Evolutionary conservation across 1,140 invertebrate species (phyloP), one percentile per base, ranked within the genome.

Genomic region (Carcinoscorpius rotundicauda): DNA sequence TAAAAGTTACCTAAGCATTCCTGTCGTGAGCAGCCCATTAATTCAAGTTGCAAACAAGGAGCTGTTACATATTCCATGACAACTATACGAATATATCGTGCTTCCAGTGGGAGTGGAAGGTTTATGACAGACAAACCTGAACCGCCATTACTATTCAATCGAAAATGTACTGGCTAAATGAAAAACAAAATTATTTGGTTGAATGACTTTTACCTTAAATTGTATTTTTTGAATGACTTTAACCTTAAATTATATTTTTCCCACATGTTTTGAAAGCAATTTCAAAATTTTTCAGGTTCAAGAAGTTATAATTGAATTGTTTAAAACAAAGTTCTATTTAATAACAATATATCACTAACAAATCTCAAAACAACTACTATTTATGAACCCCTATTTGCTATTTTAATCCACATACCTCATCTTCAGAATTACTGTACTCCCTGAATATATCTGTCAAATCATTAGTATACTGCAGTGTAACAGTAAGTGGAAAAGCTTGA

Each of bases 401-500:
- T 29, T 29, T 29, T 29, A 29, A 29, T 29, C 29, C 49, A 53
- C 59, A 65, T 51, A 69, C 68, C 58, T 63, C 56, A 5, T 90
- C 90, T 75, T 93, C 89, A 5, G 89, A 87, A 76, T 94, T 93
- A n/a, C 87, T 86, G 70, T 95, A 95, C 71, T 95, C 90, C 76
- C 86, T 89, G 75, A 93, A 93, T 0, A 87, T 78, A 74, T 95
- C 93, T 0, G 91, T 91, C 52, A 95, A 78, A 72, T 95, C 86
- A 73, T 95, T 87, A 0, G 88, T 88, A 72, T 93, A 93, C 71
- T 88, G 83, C 66, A 95, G 86, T 68, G 90, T 83, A 53, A 95
- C 87, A 0, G 89, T 89, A 5, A 89, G 87, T 49, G 91, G 90
- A 73, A 91, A 94, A 4, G 92, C 92, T 62, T 88, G 79, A 67